Base-by-base conservation (phyloP, 2,113 vertebrate species). In the Ictidomys tridecemlineatus region DNA sequence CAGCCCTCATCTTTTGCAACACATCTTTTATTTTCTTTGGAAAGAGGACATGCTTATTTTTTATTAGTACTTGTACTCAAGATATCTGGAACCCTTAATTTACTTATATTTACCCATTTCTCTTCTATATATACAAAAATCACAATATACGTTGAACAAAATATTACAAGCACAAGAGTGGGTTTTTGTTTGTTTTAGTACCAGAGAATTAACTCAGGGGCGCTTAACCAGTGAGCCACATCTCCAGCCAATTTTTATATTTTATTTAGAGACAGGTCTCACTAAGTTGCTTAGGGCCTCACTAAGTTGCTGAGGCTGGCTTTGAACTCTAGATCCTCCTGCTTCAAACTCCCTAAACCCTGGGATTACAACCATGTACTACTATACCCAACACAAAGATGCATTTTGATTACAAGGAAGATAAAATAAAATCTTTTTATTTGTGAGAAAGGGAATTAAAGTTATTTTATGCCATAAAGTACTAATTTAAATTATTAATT, bases 401-500 rank as follows among this genome's bases (percentile, higher is more conserved):
- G 32, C 53, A 77, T 51, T 93, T 94, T 83, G 8, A 74, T 88
- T 58, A 93, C 1, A 92, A 76, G 10, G 5, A 77, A 79, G 18
- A 45, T 45, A 45, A 45, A 45, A 45, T 45, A 45, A 45, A 69
- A 88, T 73, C 9, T 0, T 65, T 91, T 96, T 45, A 24, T 70
- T 63, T 95, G 18, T 92, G 72, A 34, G 53, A 92, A 85, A 2
- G 85, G 17, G 2, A 76, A 13, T 73, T 17, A 18, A 69, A 95
- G 70, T 39, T 88, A 84, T 65, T 30, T 77, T 20, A 94, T 48
- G 53, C 30, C 39, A 42, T 73, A 82, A 85, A 89, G 5, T 87
- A 37, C 4, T 74, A 88, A 67, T 28, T 85, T 77, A 94, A 92
- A 63, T 90, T 28, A 94, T 83, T 88, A 65, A 63, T 94, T 37